These are phyloP conservation scores for Spilosoma lubricipeda DNA, from an alignment of 2,888 invertebrate genomes.

Conservation along the genomic window DNA sequence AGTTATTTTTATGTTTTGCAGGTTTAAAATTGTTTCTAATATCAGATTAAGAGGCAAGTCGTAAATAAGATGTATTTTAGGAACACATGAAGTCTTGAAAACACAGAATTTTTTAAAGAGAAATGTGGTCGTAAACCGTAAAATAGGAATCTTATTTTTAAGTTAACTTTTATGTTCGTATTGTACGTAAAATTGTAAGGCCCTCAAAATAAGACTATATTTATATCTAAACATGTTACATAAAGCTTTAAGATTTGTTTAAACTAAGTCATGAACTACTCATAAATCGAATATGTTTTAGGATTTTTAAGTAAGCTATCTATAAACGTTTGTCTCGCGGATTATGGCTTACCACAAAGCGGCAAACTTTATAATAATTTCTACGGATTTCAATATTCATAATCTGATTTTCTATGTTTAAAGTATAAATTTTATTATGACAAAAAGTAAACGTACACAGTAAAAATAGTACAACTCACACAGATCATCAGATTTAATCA, in stretches of 20 bases:
- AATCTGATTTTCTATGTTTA: no score
- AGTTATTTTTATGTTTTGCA: conserved; percentile 48
- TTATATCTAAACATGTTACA: no score
- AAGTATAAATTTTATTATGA: no score
- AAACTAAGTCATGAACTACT: neutral
- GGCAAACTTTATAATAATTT: no score
- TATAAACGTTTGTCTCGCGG: neutral
- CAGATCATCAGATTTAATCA: no score
- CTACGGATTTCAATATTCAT: no score
- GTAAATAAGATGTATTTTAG: neutral
- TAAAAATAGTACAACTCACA: no score
- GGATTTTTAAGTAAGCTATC: neutral
- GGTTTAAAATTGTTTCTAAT: conserved; percentile 46
- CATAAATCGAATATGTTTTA: neutral
- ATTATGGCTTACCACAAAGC: neutral
- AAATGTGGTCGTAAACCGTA: neutral
- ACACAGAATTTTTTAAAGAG: neutral
- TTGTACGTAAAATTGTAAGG: no score
- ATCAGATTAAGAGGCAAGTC: neutral
- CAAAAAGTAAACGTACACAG: no score
- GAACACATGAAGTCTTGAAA: neutral
- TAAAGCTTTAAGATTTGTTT: no score
- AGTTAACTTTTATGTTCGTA: no score
- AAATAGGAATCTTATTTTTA: neutral
- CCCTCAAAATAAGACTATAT: no score